phyloP scores from a whole-genome alignment of 2,113 vertebrate genomes.

The Proterorhinus semilunaris region DNA sequence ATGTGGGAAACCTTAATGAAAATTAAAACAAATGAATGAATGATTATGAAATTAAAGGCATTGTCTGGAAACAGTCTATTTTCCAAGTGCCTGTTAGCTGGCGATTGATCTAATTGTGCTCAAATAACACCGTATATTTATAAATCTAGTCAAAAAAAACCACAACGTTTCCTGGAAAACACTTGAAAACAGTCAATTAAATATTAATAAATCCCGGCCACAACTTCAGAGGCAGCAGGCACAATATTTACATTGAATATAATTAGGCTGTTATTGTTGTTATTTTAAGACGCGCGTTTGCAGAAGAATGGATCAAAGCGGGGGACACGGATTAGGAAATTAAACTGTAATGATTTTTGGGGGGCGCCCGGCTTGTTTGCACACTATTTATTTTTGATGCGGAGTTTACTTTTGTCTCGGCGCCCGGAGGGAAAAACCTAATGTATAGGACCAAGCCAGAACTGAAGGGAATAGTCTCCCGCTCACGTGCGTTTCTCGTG shows the following conservation, averaged over 20 bases:
- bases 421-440: not conserved
- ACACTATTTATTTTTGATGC: not conserved
- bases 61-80: conserved; percentile 18
- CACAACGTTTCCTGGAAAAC: conserved; percentile 14
- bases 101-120: conserved; percentile 68
- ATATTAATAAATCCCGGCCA: conserved; percentile 41
- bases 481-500: too few relatives aligned
- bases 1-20: not conserved
- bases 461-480: not conserved
- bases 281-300: conserved; percentile 5
- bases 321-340: not conserved
- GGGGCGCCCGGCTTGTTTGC: not conserved
- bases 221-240: conserved; percentile 32
- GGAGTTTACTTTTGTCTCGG: not conserved
- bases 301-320: conserved; percentile 9
- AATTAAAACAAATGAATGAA: conserved; percentile 11
- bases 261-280: conserved; percentile 14
- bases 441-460: not conserved
- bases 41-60: not conserved
- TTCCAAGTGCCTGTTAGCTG: conserved; percentile 37
- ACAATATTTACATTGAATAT: conserved; percentile 44
- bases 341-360: not conserved
- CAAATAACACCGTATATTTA: conserved; percentile 57
- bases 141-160: conserved; percentile 34
- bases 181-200: conserved; percentile 34